Percentiles rank a stretch among this genome's conserved stretches.
Conservation (phyloP, 2,113 vertebrate genomes). For the Mormyrus lacerda region DNA sequence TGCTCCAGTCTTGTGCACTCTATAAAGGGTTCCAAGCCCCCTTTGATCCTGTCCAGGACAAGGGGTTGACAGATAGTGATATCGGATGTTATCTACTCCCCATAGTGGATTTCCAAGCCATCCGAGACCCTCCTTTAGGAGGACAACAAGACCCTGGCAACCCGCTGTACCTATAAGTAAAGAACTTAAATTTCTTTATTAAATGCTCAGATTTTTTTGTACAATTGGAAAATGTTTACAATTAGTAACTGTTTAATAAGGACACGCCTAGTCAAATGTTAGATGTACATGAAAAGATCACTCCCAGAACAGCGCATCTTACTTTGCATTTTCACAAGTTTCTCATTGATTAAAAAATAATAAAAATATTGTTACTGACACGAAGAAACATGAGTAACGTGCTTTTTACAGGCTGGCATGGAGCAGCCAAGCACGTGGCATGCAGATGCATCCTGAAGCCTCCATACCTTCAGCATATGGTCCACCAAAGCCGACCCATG, state of each 20-base stretch:
- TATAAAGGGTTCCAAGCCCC: not conserved
- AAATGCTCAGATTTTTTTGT: not conserved
- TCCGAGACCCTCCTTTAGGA: not conserved
- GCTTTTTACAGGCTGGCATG: not conserved
- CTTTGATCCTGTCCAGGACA: not conserved
- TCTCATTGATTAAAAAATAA: not conserved
- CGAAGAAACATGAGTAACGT: not conserved
- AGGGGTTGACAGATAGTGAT: not conserved
- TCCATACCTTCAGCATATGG: not conserved
- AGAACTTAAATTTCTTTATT: not conserved
- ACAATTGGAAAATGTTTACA: not conserved
- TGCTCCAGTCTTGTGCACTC: not conserved
- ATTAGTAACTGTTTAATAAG: not conserved
- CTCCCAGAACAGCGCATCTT: not conserved
- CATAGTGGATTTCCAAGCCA: not conserved
- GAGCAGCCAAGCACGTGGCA: not conserved
- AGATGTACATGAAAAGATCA: not conserved
- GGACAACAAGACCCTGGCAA: not conserved
- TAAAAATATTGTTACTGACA: not conserved
- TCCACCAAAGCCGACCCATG: not conserved
- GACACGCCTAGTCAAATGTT: not conserved
- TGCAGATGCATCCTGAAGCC: not conserved
- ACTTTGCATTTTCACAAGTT: not conserved
- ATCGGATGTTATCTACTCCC: not conserved
- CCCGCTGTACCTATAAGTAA: not conserved